Evolutionary conservation across 2,113 vertebrate genomes (phyloP), one percentile per base, ranked within the genome.

Genomic region (Xiphorhynchus elegans): DNA sequence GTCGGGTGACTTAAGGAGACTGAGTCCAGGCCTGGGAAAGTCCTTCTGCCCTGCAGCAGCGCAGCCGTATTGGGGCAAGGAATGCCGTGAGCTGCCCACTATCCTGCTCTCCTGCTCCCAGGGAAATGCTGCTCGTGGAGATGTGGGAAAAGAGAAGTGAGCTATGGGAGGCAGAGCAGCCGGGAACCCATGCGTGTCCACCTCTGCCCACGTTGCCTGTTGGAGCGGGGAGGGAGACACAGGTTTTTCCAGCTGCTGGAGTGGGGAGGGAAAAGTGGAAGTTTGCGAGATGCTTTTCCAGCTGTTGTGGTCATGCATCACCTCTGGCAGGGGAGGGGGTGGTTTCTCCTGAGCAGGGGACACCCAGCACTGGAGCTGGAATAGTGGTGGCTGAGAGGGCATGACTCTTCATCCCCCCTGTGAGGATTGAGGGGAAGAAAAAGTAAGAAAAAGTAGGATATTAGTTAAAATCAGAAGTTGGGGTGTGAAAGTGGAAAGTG

Each of bases 31-130:
- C 63, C 72, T 28, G n/a, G 86, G 83, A 73, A 85, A 52, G 35
- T 56, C 23, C 11, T 72, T n/a, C 2, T 69, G 91, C 24, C 78
- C 84, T 1, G n/a, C 2, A 6, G 73, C 15, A 1, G 66, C 2
- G 10, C 49, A 31, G 76, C 64, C 21, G 35, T 63, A 40, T 8
- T 15, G 70, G 58, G 86, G 24, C 89, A 66, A 88, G 86, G 89
- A 94, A 86, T 80, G 73, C 77, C 9, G 6, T 11, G 75, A 72
- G 58, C 78, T 13, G 42, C 67, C 49, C 3, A 16, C 37, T n/a
- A 0, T n/a, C 19, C 49, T 1, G 3, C 49, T 6, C 4, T 37
- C 44, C 73, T 0, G 3, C 29, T 59, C 4, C n/a, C 62, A 0
- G 7, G 62, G 62, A 40, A 91, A 60, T 2, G 33, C 63, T 3